Percentiles rank a stretch among this genome's conserved stretches.
Conservation (phyloP, 2,113 vertebrate genomes). For the Cercocebus atys region DNA sequence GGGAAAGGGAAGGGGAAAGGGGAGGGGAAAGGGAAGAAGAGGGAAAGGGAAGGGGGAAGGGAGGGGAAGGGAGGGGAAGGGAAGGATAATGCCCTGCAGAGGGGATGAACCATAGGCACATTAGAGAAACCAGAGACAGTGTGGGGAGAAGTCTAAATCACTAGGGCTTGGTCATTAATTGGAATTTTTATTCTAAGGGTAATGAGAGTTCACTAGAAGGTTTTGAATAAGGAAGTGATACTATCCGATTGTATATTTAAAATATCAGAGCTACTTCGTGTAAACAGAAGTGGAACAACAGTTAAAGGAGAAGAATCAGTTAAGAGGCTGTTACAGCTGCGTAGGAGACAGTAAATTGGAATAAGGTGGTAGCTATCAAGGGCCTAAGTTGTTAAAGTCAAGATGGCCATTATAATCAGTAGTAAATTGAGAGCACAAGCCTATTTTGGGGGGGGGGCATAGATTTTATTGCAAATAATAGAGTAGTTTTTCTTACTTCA, state of each 20-base stretch:
- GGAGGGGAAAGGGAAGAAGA: accelerated
- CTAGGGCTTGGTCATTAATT: neutral
- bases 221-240: neutral
- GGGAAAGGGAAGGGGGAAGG: too few relatives aligned
- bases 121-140: neutral
- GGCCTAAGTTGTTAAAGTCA: neutral
- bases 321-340: neutral
- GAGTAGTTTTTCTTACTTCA: neutral
- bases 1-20: accelerated
- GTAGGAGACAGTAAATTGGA: neutral
- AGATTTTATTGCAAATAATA: neutral
- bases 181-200: neutral
- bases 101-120: accelerated
- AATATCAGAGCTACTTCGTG: neutral
- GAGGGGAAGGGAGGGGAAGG: neutral
- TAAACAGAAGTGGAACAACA: neutral
- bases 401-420: neutral
- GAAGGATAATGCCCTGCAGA: neutral
- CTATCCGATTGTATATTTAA: neutral
- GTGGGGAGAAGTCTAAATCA: neutral
- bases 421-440: neutral
- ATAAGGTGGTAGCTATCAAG: neutral
- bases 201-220: neutral
- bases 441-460: neutral
- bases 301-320: neutral